Base-by-base conservation (phyloP, 2,888 invertebrate species). In the Watsonalla cultraria region DNA sequence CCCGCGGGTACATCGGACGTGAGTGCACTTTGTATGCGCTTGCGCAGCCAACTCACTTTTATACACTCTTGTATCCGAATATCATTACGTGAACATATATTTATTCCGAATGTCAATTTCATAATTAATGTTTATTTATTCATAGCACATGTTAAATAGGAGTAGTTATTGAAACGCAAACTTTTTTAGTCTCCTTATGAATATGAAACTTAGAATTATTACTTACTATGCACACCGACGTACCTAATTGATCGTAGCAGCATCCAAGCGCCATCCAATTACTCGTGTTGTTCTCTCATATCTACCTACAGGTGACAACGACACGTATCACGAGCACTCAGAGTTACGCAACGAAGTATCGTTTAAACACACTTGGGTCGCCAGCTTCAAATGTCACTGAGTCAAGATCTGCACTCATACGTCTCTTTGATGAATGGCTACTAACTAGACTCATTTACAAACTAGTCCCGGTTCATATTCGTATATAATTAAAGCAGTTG, bases 321-420 rank as follows among this genome's bases (percentile, higher is more conserved):
- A 24, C 24, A 24, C 66, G 68, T 66, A 67, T 63, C 57, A 68
- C 65, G 64, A 59, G 65, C 70, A 73, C 59, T 68, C 62, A 51
- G 61, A 56, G 60, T 79, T 79, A 67, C 70, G 65, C 67, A 74
- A 77, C 65, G 57, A 60, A 78, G 74, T 71, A 65, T 68, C 57
- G 57, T 64, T 55, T 69, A 70, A 70, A 62, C 76, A 70, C 78
- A 78, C 79, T 81, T 80, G 79, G 72, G 65, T 66, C 68, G 62
- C 69, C 63, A 55, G 66, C 56, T 68, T 62, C 67, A 80, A 83
- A 83, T 82, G 79, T 77, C 81, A 80, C 67, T 61, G 68, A 71
- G 70, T 67, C 75, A 68, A 77, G 67, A 74, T 53, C 65, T 67
- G 60, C 64, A 75, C 61, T 61, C 66, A 64, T 70, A 64, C 56